Conservation (phyloP, 2,888 invertebrate genomes). For the Drosophila stalkeri region DNA sequence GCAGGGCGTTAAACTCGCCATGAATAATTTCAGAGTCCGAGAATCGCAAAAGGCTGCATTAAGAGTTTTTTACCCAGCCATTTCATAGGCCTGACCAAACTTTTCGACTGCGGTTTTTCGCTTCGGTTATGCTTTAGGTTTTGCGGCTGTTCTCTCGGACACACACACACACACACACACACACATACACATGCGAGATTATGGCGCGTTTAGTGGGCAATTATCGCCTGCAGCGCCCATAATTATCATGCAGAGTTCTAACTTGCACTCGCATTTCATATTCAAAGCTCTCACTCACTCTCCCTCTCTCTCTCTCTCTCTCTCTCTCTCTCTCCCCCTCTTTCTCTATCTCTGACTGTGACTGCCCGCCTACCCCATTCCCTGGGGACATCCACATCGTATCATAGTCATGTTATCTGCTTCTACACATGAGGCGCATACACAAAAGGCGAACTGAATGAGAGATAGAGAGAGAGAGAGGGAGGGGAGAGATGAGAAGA, state of each 20-base stretch:
- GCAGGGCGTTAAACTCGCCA: slow-evolving; percentile 27
- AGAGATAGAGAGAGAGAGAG: background rate
- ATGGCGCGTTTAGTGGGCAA: slow-evolving; percentile 75
- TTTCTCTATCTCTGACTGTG: too few species aligned
- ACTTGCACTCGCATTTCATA: slow-evolving; percentile 74
- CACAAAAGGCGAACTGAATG: slow-evolving; percentile 47
- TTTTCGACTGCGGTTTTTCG: slow-evolving; percentile 48
- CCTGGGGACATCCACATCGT: slow-evolving; percentile 29
- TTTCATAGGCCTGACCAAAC: slow-evolving; percentile 49
- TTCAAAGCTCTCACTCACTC: slow-evolving; percentile 56
- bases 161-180: slow-evolving; percentile 2
- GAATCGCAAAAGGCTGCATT: slow-evolving; percentile 37
- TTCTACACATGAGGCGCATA: slow-evolving; percentile 68
- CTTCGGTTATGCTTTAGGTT: slow-evolving; percentile 42
- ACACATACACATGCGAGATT: slow-evolving; percentile 46
- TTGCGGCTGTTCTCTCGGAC: slow-evolving; percentile 46
- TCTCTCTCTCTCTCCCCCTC: background rate
- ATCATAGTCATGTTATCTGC: slow-evolving; percentile 66
- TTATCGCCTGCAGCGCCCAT: slow-evolving; percentile 78
- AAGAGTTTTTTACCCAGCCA: slow-evolving; percentile 24
- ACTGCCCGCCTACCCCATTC: background rate
- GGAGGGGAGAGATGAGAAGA: too few species aligned
- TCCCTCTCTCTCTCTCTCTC: background rate
- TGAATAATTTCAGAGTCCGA: slow-evolving; percentile 64
- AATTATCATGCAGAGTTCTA: slow-evolving; percentile 70